Evolutionary conservation across 2,888 invertebrate species (phyloP).

Genomic region (Danaus chrysippus): DNA sequence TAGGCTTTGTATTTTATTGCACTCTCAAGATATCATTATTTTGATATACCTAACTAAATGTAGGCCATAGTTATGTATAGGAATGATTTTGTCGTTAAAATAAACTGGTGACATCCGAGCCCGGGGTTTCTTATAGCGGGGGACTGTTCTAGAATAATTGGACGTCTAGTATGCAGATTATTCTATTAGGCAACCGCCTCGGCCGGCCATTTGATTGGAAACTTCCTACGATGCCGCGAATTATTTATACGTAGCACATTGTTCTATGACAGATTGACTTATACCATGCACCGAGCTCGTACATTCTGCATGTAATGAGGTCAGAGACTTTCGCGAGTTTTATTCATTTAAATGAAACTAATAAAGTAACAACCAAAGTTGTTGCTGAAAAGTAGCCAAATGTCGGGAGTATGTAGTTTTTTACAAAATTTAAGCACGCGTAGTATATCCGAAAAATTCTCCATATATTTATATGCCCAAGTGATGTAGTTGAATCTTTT

Average conservation of each 20-base stretch:
- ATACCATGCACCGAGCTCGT: slow-evolving; percentile 1
- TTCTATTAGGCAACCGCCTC: slow-evolving; percentile 47
- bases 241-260: slow-evolving; percentile 28
- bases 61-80: too few relatives aligned
- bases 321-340: too few relatives aligned
- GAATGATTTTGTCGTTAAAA: background rate
- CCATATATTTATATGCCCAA: too few relatives aligned
- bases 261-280: slow-evolving; percentile 17
- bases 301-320: background rate
- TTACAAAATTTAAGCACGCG: too few relatives aligned
- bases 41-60: too few relatives aligned
- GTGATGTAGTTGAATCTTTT: too few relatives aligned
- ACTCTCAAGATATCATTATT: background rate
- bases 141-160: slow-evolving; percentile 39
- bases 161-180: slow-evolving; percentile 54
- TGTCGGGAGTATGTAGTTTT: too few relatives aligned
- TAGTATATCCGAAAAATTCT: too few relatives aligned
- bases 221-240: slow-evolving; percentile 54
- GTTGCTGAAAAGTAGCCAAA: too few relatives aligned
- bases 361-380: too few relatives aligned
- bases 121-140: slow-evolving; percentile 28
- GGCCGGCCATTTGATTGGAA: slow-evolving; percentile 50
- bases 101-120: slow-evolving; percentile 28
- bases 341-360: too few relatives aligned
- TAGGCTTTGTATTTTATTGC: background rate